These are phyloP conservation scores for Cercocebus atys DNA, from an alignment of 2,113 vertebrate genomes.

Conservation along the genomic window DNA sequence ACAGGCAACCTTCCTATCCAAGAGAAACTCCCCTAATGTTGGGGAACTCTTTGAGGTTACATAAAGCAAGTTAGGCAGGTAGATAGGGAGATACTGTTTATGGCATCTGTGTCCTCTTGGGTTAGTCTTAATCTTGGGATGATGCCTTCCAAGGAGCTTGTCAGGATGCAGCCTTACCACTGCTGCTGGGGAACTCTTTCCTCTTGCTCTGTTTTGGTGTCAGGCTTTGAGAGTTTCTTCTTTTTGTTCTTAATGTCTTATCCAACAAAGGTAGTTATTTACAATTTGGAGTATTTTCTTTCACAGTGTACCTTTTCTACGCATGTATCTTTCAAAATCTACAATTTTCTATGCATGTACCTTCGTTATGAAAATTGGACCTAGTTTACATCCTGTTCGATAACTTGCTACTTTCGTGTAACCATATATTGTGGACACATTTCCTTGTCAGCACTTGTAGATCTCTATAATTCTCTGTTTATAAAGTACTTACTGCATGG, in stretches of 20 bases:
- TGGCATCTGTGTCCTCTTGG: too few species aligned
- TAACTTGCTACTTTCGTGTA: neutral
- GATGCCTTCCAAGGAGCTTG: neutral
- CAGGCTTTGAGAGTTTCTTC: neutral
- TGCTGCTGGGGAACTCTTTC: neutral
- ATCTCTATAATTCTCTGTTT: neutral
- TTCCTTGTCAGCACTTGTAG: neutral
- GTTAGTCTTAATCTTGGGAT: neutral
- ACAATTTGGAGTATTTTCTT: neutral
- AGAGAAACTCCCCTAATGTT: neutral
- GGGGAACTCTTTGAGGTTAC: neutral
- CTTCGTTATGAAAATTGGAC: neutral
- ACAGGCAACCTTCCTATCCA: neutral
- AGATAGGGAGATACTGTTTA: neutral
- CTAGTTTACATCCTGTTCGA: neutral
- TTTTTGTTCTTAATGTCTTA: conserved; percentile 37
- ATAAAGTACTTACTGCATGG: neutral
- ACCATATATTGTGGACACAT: neutral
- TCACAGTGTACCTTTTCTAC: neutral
- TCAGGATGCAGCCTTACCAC: neutral
- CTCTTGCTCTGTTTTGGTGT: neutral
- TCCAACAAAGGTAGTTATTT: neutral
- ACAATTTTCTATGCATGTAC: neutral
- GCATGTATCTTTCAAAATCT: neutral
- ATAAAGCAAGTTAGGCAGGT: neutral